Percentiles rank a stretch among this genome's conserved stretches.
Conservation (phyloP, 2,113 vertebrate genomes). For the Smithornis capensis region DNA sequence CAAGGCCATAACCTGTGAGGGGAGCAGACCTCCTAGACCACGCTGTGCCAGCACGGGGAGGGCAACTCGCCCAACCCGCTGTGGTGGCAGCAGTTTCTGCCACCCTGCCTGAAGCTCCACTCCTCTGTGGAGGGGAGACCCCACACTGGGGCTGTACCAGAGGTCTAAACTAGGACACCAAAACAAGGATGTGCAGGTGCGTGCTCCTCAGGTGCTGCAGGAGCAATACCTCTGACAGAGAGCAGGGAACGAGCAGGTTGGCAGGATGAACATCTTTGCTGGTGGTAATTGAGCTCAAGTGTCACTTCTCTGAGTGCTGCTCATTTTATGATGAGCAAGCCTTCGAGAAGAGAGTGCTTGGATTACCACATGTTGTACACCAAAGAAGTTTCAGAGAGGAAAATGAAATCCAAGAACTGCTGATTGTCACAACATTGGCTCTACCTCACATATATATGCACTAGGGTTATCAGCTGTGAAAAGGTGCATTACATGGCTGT, state of each 20-base stretch:
- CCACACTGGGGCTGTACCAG: rapidly evolving
- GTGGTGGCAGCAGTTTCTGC: neutral
- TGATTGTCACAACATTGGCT: neutral
- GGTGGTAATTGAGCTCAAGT: rapidly evolving
- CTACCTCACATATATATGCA: rapidly evolving
- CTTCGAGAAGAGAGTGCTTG: neutral
- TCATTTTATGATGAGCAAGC: neutral
- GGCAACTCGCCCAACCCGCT: rapidly evolving
- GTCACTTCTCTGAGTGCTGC: neutral
- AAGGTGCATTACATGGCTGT: neutral
- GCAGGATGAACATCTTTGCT: neutral
- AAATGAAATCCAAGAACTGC: neutral
- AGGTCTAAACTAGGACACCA: neutral
- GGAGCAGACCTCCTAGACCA: neutral
- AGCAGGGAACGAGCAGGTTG: rapidly evolving
- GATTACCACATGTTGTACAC: rapidly evolving
- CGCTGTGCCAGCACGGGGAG: rapidly evolving
- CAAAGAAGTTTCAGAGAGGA: neutral
- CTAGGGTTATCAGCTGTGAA: neutral
- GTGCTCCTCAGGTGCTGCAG: rapidly evolving
- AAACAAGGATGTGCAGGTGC: rapidly evolving
- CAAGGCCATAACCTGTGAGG: rapidly evolving
- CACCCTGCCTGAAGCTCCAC: too few species aligned
- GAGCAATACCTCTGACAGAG: neutral
- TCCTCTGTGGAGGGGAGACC: rapidly evolving